Conservation (phyloP, 2,888 invertebrate genomes). For the Bombylius major region DNA sequence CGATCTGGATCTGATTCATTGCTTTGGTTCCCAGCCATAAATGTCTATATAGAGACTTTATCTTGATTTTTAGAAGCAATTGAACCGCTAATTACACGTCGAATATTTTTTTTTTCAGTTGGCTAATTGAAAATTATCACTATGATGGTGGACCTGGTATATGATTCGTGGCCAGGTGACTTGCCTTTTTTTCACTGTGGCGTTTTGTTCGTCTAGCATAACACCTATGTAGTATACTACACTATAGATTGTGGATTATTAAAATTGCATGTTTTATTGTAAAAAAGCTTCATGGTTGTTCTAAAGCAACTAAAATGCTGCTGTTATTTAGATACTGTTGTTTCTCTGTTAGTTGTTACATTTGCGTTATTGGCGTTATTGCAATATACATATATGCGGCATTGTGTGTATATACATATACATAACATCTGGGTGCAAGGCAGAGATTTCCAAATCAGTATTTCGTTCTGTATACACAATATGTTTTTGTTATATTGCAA, state of each 20-base stretch:
- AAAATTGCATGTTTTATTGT: too few species aligned
- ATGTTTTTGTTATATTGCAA: too few species aligned
- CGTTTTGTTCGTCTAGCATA: not conserved
- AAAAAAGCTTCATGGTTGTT: not conserved
- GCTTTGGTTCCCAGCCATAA: constrained; percentile 1
- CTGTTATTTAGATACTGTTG: not conserved
- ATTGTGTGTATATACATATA: not conserved
- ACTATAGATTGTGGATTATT: too few species aligned
- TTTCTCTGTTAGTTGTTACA: not conserved
- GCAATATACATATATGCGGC: too few species aligned
- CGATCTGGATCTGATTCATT: not conserved
- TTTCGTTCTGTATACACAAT: not conserved
- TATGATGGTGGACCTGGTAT: not conserved
- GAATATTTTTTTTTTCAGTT: constrained; percentile 2
- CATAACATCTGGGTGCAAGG: not conserved
- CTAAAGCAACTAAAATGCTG: not conserved
- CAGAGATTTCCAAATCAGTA: not conserved
- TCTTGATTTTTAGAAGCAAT: constrained; percentile 4
- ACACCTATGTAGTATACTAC: not conserved
- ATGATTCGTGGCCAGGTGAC: not conserved
- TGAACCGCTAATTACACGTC: constrained; percentile 6
- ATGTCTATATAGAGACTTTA: not conserved
- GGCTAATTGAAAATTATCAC: constrained; percentile 12
- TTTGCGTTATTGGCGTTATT: not conserved
- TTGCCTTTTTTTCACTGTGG: constrained; percentile 3